phyloP scores from a whole-genome alignment of 2,888 invertebrate species.

The Beris morrisii region DNA sequence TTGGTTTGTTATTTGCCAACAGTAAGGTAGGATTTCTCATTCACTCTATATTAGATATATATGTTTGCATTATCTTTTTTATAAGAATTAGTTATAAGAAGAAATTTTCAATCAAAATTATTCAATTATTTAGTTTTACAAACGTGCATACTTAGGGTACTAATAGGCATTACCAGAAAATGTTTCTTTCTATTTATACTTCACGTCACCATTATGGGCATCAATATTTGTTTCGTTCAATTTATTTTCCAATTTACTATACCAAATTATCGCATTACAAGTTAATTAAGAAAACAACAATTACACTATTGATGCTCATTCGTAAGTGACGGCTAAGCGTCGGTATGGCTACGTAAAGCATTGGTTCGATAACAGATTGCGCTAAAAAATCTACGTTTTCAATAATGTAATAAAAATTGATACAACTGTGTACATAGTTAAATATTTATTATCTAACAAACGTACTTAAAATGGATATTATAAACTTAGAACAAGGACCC shows the following conservation, averaged over 20 bases:
- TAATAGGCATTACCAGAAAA: neutral
- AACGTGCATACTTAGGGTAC: neutral
- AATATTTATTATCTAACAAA: conserved; percentile 39
- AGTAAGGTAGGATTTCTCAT: conserved; percentile 84
- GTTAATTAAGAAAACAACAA: neutral
- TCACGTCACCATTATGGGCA: neutral
- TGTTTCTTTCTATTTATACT: no score
- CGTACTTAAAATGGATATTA: neutral
- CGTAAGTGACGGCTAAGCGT: conserved; percentile 3
- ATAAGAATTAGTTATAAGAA: neutral
- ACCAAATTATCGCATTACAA: neutral
- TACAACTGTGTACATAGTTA: conserved; percentile 37
- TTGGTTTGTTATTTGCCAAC: conserved; percentile 97
- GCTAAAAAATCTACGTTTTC: conserved; percentile 1
- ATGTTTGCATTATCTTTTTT: conserved; percentile 22
- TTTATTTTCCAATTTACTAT: neutral
- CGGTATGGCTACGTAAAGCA: conserved; percentile 32
- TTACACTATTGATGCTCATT: conserved; percentile 1
- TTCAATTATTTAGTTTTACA: neutral
- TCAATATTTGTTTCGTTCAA: conserved; percentile 1
- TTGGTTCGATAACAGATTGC: conserved; percentile 13
- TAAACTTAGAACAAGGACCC: conserved; percentile 53
- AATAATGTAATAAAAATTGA: conserved; percentile 27
- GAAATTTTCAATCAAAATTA: neutral
- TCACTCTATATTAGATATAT: neutral